Base-by-base conservation (phyloP, 2,888 invertebrate species). In the Hypsopygia costalis region DNA sequence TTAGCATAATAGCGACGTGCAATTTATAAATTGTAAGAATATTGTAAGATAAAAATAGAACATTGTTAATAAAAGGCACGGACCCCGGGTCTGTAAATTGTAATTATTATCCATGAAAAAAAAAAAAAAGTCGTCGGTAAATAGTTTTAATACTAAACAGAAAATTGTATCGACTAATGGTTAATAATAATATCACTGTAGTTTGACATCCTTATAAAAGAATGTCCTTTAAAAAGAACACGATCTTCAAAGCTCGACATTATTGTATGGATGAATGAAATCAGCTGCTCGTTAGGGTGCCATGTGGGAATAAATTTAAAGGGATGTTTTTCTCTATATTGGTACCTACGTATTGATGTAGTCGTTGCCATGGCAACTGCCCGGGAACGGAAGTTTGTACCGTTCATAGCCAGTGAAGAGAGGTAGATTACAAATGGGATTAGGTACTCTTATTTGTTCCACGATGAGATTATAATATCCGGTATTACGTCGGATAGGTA, bases 241-340 rank as follows among this genome's bases (percentile, higher is more conserved):
- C 31, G 21, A 30, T 40, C 3, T 34, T 45, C 38, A 43, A 49
- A 43, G 49, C 38, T 42, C 42, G 31, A 45, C n/a, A 47, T 49
- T 44, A 39, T 41, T 36, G 21, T 43, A 42, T 49, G 45, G 56
- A 71, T 74, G 65, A 74, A 75, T 70, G 69, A 62, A 77, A 81
- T 81, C 81, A 81, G 81, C 81, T 82, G 81, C 69, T 75, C 56
- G 44, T 54, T 56, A 73, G 70, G 71, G 50, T 58, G 49, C 49
- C 51, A 45, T 63, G 56, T 63, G 65, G 55, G 66, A 66, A 68
- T 64, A 65, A 61, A 74, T 63, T 64, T 60, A 64, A 54, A 61
- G 72, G 77, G 74, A 67, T 67, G 68, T 58, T 72, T 60, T 56
- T 58, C 57, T 56, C 55, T 52, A 2, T 16, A 3, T 16, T 16